Percentiles rank a stretch among this genome's conserved stretches.
Evolutionary conservation across 2,113 vertebrate genomes (phyloP).

Genomic region (Pangasianodon gigas): DNA sequence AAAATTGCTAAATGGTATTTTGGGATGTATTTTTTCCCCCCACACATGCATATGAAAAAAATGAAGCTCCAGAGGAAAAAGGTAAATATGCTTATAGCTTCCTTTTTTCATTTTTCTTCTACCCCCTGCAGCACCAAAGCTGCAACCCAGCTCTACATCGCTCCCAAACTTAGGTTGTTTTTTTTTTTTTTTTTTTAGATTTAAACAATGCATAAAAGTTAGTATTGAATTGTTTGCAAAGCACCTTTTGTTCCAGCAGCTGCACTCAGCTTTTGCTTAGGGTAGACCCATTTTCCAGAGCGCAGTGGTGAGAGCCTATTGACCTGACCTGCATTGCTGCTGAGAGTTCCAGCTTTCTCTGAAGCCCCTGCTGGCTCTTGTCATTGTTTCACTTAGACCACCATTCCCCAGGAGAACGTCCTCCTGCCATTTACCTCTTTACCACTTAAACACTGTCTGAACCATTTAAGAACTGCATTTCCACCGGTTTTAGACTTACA

Average conservation of each 20-base stretch:
- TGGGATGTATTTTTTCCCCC: not conserved
- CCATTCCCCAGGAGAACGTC: slow-evolving; percentile 53
- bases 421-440: slow-evolving; percentile 25
- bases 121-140: not conserved
- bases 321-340: slow-evolving; percentile 30
- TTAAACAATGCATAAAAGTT: slow-evolving; percentile 1
- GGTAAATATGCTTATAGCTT: not conserved
- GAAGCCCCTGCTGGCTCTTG: slow-evolving; percentile 14
- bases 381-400: slow-evolving; percentile 37
- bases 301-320: slow-evolving; percentile 32
- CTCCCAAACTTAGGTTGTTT: slow-evolving; percentile 45
- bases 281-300: slow-evolving; percentile 7
- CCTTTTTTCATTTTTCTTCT: not conserved
- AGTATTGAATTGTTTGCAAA: slow-evolving; percentile 3
- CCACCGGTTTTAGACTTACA: not conserved
- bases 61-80: not conserved
- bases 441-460: not conserved
- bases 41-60: not conserved
- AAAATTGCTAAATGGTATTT: slow-evolving; percentile 7
- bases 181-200: not conserved
- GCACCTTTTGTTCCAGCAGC: slow-evolving; percentile 9
- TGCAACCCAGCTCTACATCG: slow-evolving; percentile 40
- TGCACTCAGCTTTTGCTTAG: not conserved
- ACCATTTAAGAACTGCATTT: not conserved
- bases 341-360: slow-evolving; percentile 7